Base-by-base conservation (phyloP, 2,888 invertebrate genomes). In the Oscheius myriophilus region DNA sequence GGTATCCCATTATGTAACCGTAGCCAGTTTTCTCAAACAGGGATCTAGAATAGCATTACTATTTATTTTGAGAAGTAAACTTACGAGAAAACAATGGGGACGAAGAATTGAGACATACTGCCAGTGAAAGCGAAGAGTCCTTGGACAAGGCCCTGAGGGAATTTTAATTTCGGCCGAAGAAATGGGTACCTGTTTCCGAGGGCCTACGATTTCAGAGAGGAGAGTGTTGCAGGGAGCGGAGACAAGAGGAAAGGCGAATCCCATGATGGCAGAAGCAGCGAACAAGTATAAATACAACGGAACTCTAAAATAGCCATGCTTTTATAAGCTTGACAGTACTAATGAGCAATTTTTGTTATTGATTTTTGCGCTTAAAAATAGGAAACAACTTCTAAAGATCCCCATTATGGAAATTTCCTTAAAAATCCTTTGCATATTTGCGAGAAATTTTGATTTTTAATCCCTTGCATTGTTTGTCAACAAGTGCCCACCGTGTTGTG, bases 201-300 rank as follows among this genome's bases (percentile, higher is more conserved):
- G 76, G 7, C 78, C 78, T 4, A 78, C 62, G 12, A 78, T 64
- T 66, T 78, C 71, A 3, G 78, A 71, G 65, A 70, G 71, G 1
- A 76, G 63, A 0, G 75, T 74, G 58, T 75, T 75, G 41, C 73
- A 70, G 0, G 78, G 70, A 16, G 72, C 75, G 41, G 75, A 71
- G 33, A 78, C 74, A 59, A 73, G 70, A 0, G 78, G 78, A 46
- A 74, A 78, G 0, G 73, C 72, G 18, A 76, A 67, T 54, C 78
- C 78, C 33, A 74, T 69, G 33, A 73, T 69, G 12, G 73, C 53
- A 14, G 68, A 61, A 54, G 70, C 70, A 16, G 67, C 72, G 33
- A 71, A 57, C 54, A 74, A 46, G 62, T 76, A 78, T 49, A 71
- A 55, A 26, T 59, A 26, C 42, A 74, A 62, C 3, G 78, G 78